Evolutionary conservation across 2,888 invertebrate species (phyloP).

Genomic region (Pandemis corylana): DNA sequence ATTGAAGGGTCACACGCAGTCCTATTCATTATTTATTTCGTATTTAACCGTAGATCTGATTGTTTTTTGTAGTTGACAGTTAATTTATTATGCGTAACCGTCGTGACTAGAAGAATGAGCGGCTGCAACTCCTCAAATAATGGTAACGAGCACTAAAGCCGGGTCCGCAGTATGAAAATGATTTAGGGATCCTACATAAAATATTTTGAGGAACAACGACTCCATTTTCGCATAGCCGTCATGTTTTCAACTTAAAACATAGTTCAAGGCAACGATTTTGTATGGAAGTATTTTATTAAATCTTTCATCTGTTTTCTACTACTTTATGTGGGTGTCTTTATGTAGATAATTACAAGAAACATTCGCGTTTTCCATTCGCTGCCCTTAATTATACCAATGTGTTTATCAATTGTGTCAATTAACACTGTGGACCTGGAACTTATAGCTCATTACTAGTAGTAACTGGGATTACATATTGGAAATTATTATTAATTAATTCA

Average conservation of each 20-base stretch:
- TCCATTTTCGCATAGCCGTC: no score
- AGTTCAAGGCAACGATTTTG: no score
- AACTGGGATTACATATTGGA: constrained; percentile 23
- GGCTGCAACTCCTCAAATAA: neutral
- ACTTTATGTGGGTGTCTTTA: no score
- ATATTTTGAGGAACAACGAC: no score
- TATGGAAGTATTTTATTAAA: no score
- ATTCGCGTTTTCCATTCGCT: no score
- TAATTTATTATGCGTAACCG: constrained; percentile 43
- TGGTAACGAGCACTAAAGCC: neutral
- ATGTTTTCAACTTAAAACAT: no score
- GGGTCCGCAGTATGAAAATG: neutral
- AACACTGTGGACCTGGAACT: neutral
- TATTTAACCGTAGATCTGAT: constrained; percentile 73
- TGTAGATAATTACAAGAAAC: no score
- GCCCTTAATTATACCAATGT: neutral
- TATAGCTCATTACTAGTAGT: neutral
- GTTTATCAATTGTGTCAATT: neutral
- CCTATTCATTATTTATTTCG: constrained; percentile 60
- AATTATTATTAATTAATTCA: constrained; percentile 28
- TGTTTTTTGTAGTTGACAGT: constrained; percentile 64
- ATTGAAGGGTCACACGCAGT: constrained; percentile 53
- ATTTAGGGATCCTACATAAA: no score
- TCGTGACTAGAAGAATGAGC: constrained; percentile 2
- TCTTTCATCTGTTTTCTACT: no score